phyloP scores from a whole-genome alignment of 2,113 vertebrate species.

The Ahaetulla prasina region DNA sequence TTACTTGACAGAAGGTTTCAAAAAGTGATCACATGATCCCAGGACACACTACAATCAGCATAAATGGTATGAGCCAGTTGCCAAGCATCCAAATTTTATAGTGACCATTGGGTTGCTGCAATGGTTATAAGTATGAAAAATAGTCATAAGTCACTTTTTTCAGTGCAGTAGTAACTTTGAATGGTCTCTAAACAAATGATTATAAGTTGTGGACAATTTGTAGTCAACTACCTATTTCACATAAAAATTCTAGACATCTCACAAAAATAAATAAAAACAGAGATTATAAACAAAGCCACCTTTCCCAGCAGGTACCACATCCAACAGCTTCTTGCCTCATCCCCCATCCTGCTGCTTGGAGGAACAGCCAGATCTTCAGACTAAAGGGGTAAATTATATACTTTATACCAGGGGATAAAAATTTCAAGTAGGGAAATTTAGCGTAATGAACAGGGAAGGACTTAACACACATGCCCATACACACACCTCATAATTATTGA shows the following conservation, averaged over 20 bases:
- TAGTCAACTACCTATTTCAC: neutral
- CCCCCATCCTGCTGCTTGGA: neutral
- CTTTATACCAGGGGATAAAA: neutral
- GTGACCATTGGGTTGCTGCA: too few relatives aligned
- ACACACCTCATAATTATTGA: neutral
- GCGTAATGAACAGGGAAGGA: neutral
- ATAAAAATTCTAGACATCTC: neutral
- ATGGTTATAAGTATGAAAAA: too few relatives aligned
- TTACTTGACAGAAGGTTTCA: too few relatives aligned
- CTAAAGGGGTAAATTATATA: neutral
- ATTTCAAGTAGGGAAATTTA: neutral
- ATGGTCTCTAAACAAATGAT: too few relatives aligned
- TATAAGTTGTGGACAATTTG: too few relatives aligned
- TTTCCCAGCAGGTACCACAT: neutral
- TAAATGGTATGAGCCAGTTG: too few relatives aligned
- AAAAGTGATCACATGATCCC: too few relatives aligned
- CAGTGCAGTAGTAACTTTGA: too few relatives aligned
- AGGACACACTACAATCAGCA: too few relatives aligned
- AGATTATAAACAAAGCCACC: neutral
- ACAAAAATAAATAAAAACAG: neutral
- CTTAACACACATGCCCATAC: neutral
- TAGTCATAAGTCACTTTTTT: too few relatives aligned
- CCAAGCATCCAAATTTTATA: too few relatives aligned
- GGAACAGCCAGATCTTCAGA: neutral
- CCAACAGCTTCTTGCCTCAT: neutral